Conservation (phyloP, 2,113 vertebrate genomes). For the Saguinus midas region DNA sequence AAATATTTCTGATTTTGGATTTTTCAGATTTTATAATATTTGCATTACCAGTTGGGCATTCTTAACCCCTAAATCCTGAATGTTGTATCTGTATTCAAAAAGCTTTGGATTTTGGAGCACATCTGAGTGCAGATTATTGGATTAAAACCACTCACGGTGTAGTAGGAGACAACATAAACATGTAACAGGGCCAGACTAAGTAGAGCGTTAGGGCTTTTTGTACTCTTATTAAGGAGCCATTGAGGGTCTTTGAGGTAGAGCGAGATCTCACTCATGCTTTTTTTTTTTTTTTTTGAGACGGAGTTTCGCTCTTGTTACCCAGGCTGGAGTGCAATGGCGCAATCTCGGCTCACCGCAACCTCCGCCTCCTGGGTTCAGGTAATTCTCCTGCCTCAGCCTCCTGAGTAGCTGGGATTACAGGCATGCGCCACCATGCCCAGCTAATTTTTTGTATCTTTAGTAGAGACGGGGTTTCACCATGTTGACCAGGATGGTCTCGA, state of each 20-base stretch:
- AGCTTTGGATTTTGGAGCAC: neutral
- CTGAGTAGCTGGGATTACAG: too few relatives aligned
- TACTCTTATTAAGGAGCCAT: neutral
- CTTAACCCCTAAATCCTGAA: neutral
- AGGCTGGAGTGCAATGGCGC: too few relatives aligned
- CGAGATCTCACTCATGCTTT: neutral
- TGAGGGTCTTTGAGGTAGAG: neutral
- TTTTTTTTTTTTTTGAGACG: too few relatives aligned
- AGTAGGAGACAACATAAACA: neutral
- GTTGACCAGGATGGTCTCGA: too few relatives aligned
- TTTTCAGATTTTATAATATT: neutral
- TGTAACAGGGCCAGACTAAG: neutral
- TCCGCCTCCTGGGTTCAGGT: too few relatives aligned
- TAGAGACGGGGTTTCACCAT: too few relatives aligned
- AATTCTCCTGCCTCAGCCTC: too few relatives aligned
- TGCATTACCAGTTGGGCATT: neutral
- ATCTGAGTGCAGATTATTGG: neutral
- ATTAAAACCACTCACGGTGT: neutral
- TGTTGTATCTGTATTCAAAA: neutral
- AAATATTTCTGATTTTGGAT: neutral
- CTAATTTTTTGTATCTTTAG: too few relatives aligned
- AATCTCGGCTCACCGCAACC: too few relatives aligned
- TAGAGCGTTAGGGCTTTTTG: neutral
- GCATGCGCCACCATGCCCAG: too few relatives aligned
- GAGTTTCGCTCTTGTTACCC: too few relatives aligned